These are phyloP conservation scores for Pseudomyrmex cubaensis DNA, from an alignment of 1,140 invertebrate species.

Conservation along the genomic window DNA sequence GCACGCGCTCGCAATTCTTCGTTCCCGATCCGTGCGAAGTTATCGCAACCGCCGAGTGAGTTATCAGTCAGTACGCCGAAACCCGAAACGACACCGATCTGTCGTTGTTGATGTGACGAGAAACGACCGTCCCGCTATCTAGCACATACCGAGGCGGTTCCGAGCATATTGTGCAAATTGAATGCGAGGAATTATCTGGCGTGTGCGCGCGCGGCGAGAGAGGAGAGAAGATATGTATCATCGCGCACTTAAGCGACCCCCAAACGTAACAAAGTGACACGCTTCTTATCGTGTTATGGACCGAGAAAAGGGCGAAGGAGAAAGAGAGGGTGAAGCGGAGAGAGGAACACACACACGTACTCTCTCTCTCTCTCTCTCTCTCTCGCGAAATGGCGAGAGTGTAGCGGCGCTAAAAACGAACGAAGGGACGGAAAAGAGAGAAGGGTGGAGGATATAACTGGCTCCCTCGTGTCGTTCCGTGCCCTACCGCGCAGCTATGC, in stretches of 20 bases:
- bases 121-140: conserved; percentile 39
- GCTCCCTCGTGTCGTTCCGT: conserved; percentile 64
- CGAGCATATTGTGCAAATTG: conserved; percentile 84
- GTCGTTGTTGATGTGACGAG: not conserved
- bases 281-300: conserved; percentile 84
- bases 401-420: conserved; percentile 29
- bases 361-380: too few species aligned
- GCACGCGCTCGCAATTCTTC: not conserved
- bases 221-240: conserved; percentile 79
- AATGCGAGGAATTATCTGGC: conserved; percentile 83
- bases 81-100: conserved; percentile 13
- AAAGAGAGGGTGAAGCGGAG: not conserved
- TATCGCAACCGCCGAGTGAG: conserved; percentile 35
- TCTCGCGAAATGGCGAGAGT: not conserved
- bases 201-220: not conserved
- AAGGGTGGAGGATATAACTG: conserved; percentile 54
- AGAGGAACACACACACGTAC: not conserved
- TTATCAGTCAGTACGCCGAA: conserved; percentile 31
- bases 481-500: conserved; percentile 75
- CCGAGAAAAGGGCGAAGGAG: conserved; percentile 61
- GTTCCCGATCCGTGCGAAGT: not conserved
- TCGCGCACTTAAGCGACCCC: conserved; percentile 80
- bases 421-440: conserved; percentile 20
- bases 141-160: conserved; percentile 63
- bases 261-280: conserved; percentile 83